Evolutionary conservation across 2,113 vertebrate genomes (phyloP).

Genomic region (Sapayoa aenigma): DNA sequence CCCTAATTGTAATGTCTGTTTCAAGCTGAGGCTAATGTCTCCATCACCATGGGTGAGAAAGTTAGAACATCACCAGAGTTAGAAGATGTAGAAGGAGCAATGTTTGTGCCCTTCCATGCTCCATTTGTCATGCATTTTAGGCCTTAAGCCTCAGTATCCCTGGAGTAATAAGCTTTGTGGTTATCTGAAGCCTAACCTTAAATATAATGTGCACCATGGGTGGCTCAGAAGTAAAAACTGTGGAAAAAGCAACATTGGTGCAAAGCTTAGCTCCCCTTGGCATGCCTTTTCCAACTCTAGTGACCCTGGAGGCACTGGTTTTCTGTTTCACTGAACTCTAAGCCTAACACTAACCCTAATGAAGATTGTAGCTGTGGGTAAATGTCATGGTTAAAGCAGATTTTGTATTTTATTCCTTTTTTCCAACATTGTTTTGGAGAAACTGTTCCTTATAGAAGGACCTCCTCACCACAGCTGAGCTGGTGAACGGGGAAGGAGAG

Average conservation of each 20-base stretch:
- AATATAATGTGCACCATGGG: not conserved
- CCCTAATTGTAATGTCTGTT: too few species aligned
- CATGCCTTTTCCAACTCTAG: not conserved
- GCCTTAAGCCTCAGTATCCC: too few species aligned
- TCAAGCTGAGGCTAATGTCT: too few species aligned
- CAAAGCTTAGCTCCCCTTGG: not conserved
- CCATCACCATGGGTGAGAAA: too few species aligned
- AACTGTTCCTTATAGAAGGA: not conserved
- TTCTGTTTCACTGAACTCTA: not conserved
- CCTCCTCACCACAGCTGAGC: too few species aligned
- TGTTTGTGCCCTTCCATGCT: too few species aligned
- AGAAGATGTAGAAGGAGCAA: too few species aligned
- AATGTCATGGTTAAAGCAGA: not conserved
- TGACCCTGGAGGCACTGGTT: not conserved
- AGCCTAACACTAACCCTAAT: not conserved
- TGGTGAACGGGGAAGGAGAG: too few species aligned
- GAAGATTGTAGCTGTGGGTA: too few species aligned
- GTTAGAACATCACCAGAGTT: too few species aligned
- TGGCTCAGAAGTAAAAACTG: not conserved
- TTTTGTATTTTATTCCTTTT: not conserved
- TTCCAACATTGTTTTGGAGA: not conserved
- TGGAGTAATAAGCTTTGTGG: too few species aligned
- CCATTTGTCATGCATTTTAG: too few species aligned
- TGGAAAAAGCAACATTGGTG: not conserved
- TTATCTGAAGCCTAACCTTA: not conserved